Evolutionary conservation across 2,797 vertebrate species (phyloP), one percentile per base, ranked within the genome.

Genomic region (Percopsis omiscomaycus): DNA sequence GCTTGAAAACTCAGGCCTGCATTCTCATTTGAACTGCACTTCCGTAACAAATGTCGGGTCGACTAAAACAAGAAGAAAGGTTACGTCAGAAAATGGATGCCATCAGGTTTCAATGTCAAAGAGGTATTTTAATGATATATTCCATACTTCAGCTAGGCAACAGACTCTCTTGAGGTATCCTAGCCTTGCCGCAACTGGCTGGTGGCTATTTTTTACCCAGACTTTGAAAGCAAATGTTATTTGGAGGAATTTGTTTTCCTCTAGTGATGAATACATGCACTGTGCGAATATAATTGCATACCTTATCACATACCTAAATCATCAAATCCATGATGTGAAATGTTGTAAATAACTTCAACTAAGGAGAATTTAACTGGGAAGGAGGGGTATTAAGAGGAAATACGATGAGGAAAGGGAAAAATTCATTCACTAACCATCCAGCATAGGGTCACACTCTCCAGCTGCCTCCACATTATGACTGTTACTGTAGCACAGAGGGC

Each of bases 41-140:
- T 91, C 88, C 87, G 80, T 73, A 89, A 90, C 91, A 92, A 92
- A 91, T 91, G 91, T 87, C 73, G 86, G 89, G 89, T 91, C 84
- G 89, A 84, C 83, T 84, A 88, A 89, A 89, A 89, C 86, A 90
- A 92, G 87, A 90, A 79, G 82, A 84, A 87, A 88, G 89, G 84
- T 85, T 89, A 89, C 83, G 84, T 86, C 86, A 85, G 82, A 89
- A 88, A 88, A 88, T 75, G 82, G 74, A 86, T 77, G 80, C 81
- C 69, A 79, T 86, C 86, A 85, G 84, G 79, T 81, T 75, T 90
- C 84, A 83, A 80, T 77, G 87, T 91, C 88, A 86, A 47, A 49
- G 67, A 84, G 77, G 83, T 80, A 85, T 90, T 88, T 86, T 86
- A 88, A 88, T 91, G 87, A 88, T 87, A 87, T 87, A 83, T 80